These are phyloP conservation scores for Babylonia areolata DNA, from an alignment of 1,140 invertebrate species.

Conservation along the genomic window DNA sequence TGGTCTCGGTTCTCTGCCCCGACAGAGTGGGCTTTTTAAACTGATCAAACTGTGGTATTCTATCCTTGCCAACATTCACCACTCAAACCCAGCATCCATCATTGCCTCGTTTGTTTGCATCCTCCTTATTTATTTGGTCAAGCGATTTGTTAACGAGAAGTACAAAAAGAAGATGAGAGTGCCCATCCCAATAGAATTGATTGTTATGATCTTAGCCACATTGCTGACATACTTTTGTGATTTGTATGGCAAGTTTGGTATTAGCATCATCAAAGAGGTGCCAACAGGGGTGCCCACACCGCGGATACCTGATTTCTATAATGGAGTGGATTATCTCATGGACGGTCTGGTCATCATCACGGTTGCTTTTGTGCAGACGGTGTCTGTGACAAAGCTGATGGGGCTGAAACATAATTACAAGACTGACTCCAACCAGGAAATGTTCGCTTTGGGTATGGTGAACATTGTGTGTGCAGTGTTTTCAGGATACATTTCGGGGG, in stretches of 20 bases:
- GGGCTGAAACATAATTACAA: constrained; percentile 72
- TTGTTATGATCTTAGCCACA: constrained; percentile 53
- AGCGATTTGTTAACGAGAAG: constrained; percentile 70
- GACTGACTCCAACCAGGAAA: constrained; percentile 73
- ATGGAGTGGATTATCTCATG: constrained; percentile 42
- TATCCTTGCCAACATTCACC: constrained; percentile 61
- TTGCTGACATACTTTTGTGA: background rate
- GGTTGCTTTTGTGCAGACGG: constrained; percentile 70
- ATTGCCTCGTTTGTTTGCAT: constrained; percentile 68
- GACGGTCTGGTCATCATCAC: constrained; percentile 65
- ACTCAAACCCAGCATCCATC: constrained; percentile 66
- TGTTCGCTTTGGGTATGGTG: constrained; percentile 57
- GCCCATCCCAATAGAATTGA: constrained; percentile 75
- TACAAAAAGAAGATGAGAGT: constrained; percentile 68
- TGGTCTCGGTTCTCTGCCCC: constrained; percentile 59
- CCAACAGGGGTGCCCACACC: constrained; percentile 52
- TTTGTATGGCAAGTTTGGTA: constrained; percentile 14
- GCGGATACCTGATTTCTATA: constrained; percentile 51
- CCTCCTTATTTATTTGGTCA: constrained; percentile 69
- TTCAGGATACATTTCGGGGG: constrained; percentile 62
- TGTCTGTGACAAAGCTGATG: constrained; percentile 75
- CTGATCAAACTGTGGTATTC: constrained; percentile 56
- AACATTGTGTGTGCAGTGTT: constrained; percentile 58
- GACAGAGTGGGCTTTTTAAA: constrained; percentile 24
- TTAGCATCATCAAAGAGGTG: constrained; percentile 28